Evolutionary conservation across 2,113 vertebrate species (phyloP).

Genomic region (Gobiocypris rarus): DNA sequence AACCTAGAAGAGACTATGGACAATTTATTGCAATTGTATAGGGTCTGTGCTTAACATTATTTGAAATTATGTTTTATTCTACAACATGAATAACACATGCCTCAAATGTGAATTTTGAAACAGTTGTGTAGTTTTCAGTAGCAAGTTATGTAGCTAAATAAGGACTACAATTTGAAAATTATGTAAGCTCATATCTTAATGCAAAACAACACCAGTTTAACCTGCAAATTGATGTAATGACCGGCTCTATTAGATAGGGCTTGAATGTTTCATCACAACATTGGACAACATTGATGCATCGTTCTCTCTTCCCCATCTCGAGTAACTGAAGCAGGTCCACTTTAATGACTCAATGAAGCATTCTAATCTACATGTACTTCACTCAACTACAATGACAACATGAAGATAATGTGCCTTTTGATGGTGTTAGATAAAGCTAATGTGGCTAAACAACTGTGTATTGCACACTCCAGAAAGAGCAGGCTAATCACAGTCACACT

Average conservation of each 20-base stretch:
- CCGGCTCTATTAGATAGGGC: neutral
- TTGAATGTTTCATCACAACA: neutral
- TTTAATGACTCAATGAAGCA: conserved; percentile 30
- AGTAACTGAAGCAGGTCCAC: conserved; percentile 11
- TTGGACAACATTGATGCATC: neutral
- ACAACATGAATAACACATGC: neutral
- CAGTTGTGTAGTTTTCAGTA: no score
- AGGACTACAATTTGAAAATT: neutral
- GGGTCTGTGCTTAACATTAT: neutral
- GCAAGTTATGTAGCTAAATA: neutral
- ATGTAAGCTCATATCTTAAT: neutral
- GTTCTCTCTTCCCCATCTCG: neutral
- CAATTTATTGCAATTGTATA: neutral
- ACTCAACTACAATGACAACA: neutral
- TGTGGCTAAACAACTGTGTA: conserved; percentile 23
- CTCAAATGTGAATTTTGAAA: neutral
- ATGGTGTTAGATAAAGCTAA: conserved; percentile 32
- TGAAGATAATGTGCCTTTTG: conserved; percentile 22
- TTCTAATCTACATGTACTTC: conserved; percentile 3
- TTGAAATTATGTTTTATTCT: neutral
- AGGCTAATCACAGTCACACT: conserved; percentile 47
- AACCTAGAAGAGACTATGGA: no score
- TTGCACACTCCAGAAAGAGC: conserved; percentile 49
- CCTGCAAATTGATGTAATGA: neutral
- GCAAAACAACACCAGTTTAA: neutral